Evolutionary conservation across 2,888 invertebrate species (phyloP).

Genomic region (Epinotia bilunana): DNA sequence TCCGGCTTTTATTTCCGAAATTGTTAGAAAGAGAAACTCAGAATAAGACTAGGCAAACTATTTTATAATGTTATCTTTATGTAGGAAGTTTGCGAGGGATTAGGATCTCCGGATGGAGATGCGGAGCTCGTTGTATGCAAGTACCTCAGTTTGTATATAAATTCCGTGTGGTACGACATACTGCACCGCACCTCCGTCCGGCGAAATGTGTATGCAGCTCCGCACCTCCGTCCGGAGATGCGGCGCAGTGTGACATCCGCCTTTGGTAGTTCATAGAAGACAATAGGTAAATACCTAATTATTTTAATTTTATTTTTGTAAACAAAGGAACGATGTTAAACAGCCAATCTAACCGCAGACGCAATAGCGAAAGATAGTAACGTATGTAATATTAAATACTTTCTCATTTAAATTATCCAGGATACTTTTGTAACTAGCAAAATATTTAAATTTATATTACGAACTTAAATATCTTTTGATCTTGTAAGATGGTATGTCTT

Average conservation of each 20-base stretch:
- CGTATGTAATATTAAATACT: slow-evolving; percentile 19
- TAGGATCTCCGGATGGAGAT: too few relatives aligned
- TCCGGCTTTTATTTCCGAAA: neutral
- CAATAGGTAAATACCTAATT: slow-evolving; percentile 19
- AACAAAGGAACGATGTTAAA: slow-evolving; percentile 28
- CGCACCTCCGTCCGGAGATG: too few relatives aligned
- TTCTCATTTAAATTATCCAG: slow-evolving; percentile 25
- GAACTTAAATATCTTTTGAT: slow-evolving; percentile 41
- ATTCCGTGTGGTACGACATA: too few relatives aligned
- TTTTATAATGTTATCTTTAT: neutral
- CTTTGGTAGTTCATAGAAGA: slow-evolving; percentile 10
- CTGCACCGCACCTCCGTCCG: too few relatives aligned
- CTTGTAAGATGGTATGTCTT: slow-evolving; percentile 36
- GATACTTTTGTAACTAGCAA: slow-evolving; percentile 37
- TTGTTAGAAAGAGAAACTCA: neutral
- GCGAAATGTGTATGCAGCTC: too few relatives aligned
- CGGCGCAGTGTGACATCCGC: too few relatives aligned
- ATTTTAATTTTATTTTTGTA: neutral
- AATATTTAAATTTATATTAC: slow-evolving; percentile 37
- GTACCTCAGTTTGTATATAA: too few relatives aligned
- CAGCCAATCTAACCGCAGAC: slow-evolving; percentile 24
- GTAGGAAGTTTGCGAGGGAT: neutral
- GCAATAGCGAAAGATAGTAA: slow-evolving; percentile 29
- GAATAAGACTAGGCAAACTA: neutral
- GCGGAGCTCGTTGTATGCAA: too few relatives aligned